Percentiles rank a stretch among this genome's conserved stretches.
phyloP scores from a whole-genome alignment of 2,797 vertebrate genomes.

The Eptatretus atami region DNA sequence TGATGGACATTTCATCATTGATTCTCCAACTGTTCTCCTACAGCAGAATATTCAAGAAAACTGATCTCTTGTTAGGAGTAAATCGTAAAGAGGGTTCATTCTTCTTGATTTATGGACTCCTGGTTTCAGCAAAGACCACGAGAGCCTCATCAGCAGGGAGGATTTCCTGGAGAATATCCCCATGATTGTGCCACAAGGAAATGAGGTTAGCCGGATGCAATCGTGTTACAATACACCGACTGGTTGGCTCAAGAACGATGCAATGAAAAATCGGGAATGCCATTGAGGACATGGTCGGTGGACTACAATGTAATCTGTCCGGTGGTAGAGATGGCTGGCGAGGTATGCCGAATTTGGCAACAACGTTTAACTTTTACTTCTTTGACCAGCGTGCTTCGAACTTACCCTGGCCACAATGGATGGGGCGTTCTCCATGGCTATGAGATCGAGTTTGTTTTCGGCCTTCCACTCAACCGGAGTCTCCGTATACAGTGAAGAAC shows the following conservation, averaged over 20 bases:
- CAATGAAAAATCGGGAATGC: slow-evolving; percentile 41
- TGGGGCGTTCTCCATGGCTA: slow-evolving; percentile 90
- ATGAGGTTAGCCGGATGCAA: slow-evolving; percentile 49
- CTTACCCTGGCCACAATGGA: slow-evolving; percentile 55
- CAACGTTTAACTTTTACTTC: slow-evolving; percentile 32
- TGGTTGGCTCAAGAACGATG: slow-evolving; percentile 54
- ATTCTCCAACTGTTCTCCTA: slow-evolving; percentile 37
- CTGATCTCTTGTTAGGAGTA: slow-evolving; percentile 41
- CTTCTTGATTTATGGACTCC: slow-evolving; percentile 56
- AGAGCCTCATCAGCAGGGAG: slow-evolving; percentile 51
- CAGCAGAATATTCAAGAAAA: slow-evolving; percentile 33
- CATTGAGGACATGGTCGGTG: slow-evolving; percentile 49
- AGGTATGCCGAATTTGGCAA: slow-evolving; percentile 15
- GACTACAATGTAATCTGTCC: slow-evolving; percentile 75
- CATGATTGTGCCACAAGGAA: slow-evolving; percentile 46
- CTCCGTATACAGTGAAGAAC: slow-evolving; percentile 48
- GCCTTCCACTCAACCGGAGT: slow-evolving; percentile 34
- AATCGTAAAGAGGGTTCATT: slow-evolving; percentile 63
- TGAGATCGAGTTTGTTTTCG: slow-evolving; percentile 73
- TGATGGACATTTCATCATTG: slow-evolving; percentile 40
- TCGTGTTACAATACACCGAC: slow-evolving; percentile 61
- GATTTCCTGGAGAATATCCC: slow-evolving; percentile 51
- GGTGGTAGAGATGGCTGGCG: slow-evolving; percentile 30
- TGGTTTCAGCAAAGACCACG: slow-evolving; percentile 68
- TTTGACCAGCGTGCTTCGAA: slow-evolving; percentile 66